These are phyloP conservation scores for Enteromius mattozi DNA, from an alignment of 2,797 vertebrate species.

Conservation along the genomic window DNA sequence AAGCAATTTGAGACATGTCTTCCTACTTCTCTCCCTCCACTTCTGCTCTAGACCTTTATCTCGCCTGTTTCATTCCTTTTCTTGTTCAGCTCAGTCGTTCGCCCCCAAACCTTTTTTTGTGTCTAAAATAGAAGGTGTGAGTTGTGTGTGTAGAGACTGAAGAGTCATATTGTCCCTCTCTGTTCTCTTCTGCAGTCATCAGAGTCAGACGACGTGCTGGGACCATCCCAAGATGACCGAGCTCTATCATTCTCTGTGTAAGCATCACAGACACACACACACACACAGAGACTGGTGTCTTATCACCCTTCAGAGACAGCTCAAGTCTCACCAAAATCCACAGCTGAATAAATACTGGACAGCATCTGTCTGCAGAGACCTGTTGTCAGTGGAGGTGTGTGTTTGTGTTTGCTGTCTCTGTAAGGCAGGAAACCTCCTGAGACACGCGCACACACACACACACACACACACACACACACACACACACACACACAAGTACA, in stretches of 20 bases:
- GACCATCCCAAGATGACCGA: constrained; percentile 99
- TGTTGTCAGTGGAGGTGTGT: constrained; percentile 25
- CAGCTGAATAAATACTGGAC: constrained; percentile 36
- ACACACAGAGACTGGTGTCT: constrained; percentile 7
- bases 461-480: neutral
- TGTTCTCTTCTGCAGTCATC: constrained; percentile 81
- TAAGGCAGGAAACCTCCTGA: constrained; percentile 18
- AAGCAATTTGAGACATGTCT: neutral
- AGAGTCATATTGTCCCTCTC: constrained; percentile 6
- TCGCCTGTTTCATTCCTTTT: neutral
- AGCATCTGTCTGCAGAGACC: neutral
- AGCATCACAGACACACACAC: constrained; percentile 56
- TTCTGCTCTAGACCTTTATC: constrained; percentile 1
- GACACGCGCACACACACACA: neutral
- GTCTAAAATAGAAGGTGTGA: neutral
- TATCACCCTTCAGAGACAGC: neutral
- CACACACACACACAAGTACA: neutral
- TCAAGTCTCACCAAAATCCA: neutral
- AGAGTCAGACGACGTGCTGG: constrained; percentile 97
- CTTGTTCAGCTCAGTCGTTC: neutral
- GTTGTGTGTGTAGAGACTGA: neutral
- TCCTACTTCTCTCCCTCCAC: neutral
- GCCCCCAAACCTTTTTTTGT: neutral
- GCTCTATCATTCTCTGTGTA: constrained; percentile 95
- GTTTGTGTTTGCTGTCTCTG: constrained; percentile 24